Percentiles rank a stretch among this genome's conserved stretches.
Conservation (phyloP, 2,888 invertebrate species). For the Nysson spinosus region DNA sequence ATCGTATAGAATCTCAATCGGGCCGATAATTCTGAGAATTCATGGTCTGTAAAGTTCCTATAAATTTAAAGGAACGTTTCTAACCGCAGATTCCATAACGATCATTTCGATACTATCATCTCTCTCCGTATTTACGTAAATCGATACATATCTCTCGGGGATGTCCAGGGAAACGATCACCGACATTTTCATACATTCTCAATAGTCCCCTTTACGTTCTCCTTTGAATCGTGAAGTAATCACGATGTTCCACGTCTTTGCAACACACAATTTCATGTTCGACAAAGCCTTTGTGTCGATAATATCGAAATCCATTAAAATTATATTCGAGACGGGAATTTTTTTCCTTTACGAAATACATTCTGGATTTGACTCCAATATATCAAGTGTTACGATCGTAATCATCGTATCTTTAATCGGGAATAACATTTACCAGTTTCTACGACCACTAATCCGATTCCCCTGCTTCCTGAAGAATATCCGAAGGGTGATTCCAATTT, state of each 20-base stretch:
- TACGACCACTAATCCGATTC: too few species aligned
- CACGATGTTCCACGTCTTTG: background rate
- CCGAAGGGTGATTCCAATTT: too few species aligned
- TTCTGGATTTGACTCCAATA: too few species aligned
- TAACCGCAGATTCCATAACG: conserved; percentile 35
- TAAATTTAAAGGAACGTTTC: conserved; percentile 34
- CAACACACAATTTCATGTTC: background rate
- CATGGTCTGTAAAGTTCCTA: conserved; percentile 33
- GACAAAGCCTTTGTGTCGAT: too few species aligned
- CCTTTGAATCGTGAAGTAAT: background rate
- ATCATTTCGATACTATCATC: conserved; percentile 32
- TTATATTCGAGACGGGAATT: too few species aligned
- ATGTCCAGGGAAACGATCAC: conserved; percentile 24
- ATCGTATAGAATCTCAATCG: conserved; percentile 33
- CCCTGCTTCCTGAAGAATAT: too few species aligned
- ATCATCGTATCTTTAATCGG: too few species aligned
- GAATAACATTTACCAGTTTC: too few species aligned
- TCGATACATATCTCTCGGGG: conserved; percentile 30
- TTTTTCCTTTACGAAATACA: too few species aligned
- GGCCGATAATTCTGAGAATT: conserved; percentile 33
- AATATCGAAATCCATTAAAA: too few species aligned
- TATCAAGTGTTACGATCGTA: too few species aligned
- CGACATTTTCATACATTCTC: conserved; percentile 10
- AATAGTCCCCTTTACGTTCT: background rate
- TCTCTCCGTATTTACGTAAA: conserved; percentile 44